Base-by-base conservation (phyloP, 2,113 vertebrate genomes). In the Dendropsophus ebraccatus region DNA sequence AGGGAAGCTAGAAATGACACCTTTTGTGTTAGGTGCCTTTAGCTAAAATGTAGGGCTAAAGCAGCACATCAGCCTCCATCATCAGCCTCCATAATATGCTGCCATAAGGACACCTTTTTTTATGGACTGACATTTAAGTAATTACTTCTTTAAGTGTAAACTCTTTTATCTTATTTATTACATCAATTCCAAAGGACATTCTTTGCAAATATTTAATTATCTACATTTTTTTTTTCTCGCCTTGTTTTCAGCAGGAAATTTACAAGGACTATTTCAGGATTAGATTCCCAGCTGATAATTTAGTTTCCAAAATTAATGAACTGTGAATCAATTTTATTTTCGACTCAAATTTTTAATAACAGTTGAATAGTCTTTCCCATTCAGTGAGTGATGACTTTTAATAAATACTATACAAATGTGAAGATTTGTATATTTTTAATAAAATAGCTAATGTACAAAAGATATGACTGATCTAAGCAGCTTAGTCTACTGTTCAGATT, bases 321-420 rank as follows among this genome's bases (percentile, higher is more conserved):
- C 35, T 84, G 69, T 50, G 32, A 82, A 23, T 35, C 0, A 0
- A 84, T 72, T 70, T 49, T 52, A 83, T 84, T 88, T 83, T 74
- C 35, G 32, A 41, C 25, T n/a, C 56, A 47, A 16, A 56, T 87
- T 83, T n/a, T 45, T 82, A 23, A 81, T 47, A 25, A 49, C n/a
- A 82, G 25, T 35, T 21, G 47, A 14, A 37, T 37, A 35, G 23
- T 67, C 62, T 67, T 58, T 60, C 45, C 83, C 30, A 52, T 50
- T 69, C 16, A 30, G 32, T n/a, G n/a, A 35, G 16, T 82, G 23
- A 58, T 37, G 47, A 28, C 8, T 75, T 75, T 76, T 52, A 52
- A 76, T 76, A 76, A 25, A 19, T 21, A 30, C 25, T 30, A 19
- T 52, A 76, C 17, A 49, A 25, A 76, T n/a, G 12, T 3, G 21